Base-by-base conservation (phyloP, 2,888 invertebrate species). In the Ditula angustiorana region DNA sequence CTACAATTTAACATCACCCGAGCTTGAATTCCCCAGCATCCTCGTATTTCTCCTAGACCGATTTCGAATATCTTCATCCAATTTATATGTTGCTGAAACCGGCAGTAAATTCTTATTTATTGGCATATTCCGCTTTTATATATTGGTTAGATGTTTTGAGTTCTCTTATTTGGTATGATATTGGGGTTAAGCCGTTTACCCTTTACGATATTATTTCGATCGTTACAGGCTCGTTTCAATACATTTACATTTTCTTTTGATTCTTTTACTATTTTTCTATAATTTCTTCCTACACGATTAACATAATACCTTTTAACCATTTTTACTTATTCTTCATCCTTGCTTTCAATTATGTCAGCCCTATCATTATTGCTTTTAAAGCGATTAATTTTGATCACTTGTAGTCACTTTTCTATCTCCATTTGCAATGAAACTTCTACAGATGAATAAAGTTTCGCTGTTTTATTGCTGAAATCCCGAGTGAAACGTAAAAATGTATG, bases 11-110 rank as follows among this genome's bases (percentile, higher is more conserved):
- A 75, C 76, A 74, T 71, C 71, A 73, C 59, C 71, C 70, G 68
- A 76, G 71, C 76, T 70, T 72, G 72, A 76, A 79, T 79, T 80
- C 74, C 69, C 72, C 60, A 64, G 69, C 71, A 74, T 68, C 69
- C 69, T 67, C 62, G 71, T 75, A 64, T 72, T 69, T 67, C 68
- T 67, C 73, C 67, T 69, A 75, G 73, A 76, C 69, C 76, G 74
- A 81, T 83, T 83, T 78, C 79, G 81, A 86, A 86, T 86, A 86
- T 85, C 82, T 80, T 82, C 78, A 85, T 83, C 83, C 83, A 83
- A 85, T 88, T 85, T 84, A 80, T 76, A 74, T 73, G 73, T 74
- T 73, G 69, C 74, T 70, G 72, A 70, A 72, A 70, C 69, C 72
- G 75, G 72, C 75, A 75, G 78, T 79, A 79, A 80, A 82, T 78